phyloP scores from a whole-genome alignment of 2,797 vertebrate genomes.

The Bucorvus abyssinicus region DNA sequence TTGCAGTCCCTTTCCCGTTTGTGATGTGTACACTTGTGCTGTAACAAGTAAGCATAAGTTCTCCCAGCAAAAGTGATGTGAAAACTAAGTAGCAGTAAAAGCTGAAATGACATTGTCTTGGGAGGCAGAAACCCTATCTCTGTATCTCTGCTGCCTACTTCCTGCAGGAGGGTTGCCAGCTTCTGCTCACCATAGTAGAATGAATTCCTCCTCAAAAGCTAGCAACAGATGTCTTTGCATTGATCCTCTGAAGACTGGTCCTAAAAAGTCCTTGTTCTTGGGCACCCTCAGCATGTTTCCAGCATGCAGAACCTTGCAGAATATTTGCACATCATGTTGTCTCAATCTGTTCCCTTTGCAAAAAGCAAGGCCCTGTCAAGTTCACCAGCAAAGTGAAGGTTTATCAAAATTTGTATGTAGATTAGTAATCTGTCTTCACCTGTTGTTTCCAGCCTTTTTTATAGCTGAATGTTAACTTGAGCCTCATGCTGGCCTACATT shows the following conservation, averaged over 20 bases:
- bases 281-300: accelerated
- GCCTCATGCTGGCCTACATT: background rate
- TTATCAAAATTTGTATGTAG: background rate
- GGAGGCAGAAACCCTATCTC: background rate
- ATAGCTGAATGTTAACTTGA: background rate
- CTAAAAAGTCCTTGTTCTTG: background rate
- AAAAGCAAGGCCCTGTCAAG: background rate
- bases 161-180: background rate
- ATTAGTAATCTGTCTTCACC: background rate
- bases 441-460: background rate
- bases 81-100: background rate
- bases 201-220: background rate
- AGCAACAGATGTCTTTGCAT: background rate
- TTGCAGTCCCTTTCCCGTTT: background rate
- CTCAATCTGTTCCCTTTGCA: background rate
- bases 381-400: background rate
- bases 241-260: background rate
- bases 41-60: background rate
- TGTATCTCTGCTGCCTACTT: background rate
- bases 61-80: background rate
- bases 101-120: background rate
- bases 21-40: background rate
- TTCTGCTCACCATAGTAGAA: background rate
- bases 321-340: background rate
- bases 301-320: background rate